Percentiles rank a stretch among this genome's conserved stretches.
These are phyloP conservation scores for Engystomops pustulosus DNA, from an alignment of 2,113 vertebrate species.

Conservation along the genomic window DNA sequence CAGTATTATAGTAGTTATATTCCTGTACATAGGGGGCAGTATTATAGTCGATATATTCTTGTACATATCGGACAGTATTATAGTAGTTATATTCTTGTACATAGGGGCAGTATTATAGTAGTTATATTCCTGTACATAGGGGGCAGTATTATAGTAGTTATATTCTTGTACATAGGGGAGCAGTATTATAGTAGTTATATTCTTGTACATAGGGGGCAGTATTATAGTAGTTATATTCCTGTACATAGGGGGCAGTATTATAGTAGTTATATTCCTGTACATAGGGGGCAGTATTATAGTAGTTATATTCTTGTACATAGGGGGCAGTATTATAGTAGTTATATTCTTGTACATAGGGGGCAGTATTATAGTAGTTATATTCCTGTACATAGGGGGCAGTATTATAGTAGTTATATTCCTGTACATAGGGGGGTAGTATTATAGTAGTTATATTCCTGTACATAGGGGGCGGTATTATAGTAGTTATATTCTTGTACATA, in stretches of 20 bases:
- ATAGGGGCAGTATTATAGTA: not conserved
- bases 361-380: not conserved
- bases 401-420: no score
- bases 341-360: not conserved
- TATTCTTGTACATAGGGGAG: not conserved
- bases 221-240: conserved; percentile 9
- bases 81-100: not conserved
- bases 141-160: not conserved
- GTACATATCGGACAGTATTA: not conserved
- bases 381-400: no score
- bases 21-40: not conserved
- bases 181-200: conserved; percentile 11
- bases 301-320: conserved; percentile 7
- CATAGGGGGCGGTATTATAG: no score
- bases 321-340: not conserved
- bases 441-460: no score
- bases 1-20: conserved; percentile 1
- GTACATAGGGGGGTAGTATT: no score
- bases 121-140: not conserved
- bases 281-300: not conserved
- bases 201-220: not conserved
- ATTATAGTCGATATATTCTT: conserved; percentile 1
- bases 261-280: conserved; percentile 10
- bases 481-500: not conserved
- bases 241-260: not conserved